These are phyloP conservation scores for Nebria ingens DNA, from an alignment of 1,140 invertebrate genomes.

Conservation along the genomic window DNA sequence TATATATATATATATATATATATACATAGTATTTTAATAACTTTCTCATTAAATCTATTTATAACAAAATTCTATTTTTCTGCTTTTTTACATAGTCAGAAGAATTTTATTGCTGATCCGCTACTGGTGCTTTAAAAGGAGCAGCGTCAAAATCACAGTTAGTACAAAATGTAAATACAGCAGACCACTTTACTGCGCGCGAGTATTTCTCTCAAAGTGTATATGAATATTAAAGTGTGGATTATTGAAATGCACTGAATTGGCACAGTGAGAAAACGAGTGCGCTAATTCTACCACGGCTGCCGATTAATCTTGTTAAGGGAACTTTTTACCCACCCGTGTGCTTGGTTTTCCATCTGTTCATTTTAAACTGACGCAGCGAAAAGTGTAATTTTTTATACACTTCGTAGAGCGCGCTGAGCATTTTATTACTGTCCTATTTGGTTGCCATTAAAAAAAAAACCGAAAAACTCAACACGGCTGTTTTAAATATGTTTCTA, in stretches of 20 bases:
- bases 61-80: no score
- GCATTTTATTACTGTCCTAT: neutral
- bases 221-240: constrained; percentile 7
- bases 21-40: no score
- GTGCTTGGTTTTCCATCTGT: neutral
- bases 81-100: no score
- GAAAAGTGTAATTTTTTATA: constrained; percentile 2
- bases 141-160: no score
- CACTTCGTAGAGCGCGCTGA: neutral
- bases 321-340: neutral
- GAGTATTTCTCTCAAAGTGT: constrained; percentile 1
- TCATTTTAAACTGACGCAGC: neutral
- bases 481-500: constrained; percentile 7
- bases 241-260: constrained; percentile 8
- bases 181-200: neutral
- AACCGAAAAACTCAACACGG: neutral
- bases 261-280: neutral
- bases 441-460: neutral
- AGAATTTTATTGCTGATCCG: no score
- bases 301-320: constrained; percentile 4
- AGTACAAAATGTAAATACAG: neutral
- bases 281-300: neutral
- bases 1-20: no score
- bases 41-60: no score
- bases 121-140: no score